Conservation (phyloP, 1,140 invertebrate species). For the Drosophila pseudoobscura region DNA sequence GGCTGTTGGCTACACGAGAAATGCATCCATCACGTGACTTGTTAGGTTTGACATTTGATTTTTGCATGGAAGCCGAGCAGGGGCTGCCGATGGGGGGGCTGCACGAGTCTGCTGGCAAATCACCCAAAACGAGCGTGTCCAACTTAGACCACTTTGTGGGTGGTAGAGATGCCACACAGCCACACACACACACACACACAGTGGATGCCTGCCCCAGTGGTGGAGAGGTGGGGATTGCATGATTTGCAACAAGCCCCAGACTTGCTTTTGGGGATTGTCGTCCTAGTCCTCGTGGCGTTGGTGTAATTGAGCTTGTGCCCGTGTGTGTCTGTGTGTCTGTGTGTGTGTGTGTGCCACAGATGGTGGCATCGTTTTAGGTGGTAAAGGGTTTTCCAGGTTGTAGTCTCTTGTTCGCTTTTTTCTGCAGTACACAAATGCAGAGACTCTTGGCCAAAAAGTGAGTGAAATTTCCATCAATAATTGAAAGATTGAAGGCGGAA, state of each 20-base stretch:
- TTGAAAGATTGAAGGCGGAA: no score
- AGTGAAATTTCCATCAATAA: no score
- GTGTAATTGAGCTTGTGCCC: conserved; percentile 35
- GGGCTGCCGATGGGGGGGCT: conserved; percentile 11
- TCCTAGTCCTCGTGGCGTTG: conserved; percentile 9
- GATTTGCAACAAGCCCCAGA: conserved; percentile 39
- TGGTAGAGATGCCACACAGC: no score
- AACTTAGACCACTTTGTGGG: conserved; percentile 19
- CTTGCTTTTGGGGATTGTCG: conserved; percentile 4
- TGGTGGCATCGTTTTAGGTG: conserved; percentile 8
- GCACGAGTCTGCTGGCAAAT: conserved; percentile 37
- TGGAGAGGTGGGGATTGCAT: conserved; percentile 14
- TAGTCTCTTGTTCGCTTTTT: no score
- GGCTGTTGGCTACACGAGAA: conserved; percentile 36
- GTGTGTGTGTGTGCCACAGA: conserved; percentile 18
- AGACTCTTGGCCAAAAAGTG: no score
- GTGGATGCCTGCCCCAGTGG: no score
- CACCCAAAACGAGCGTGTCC: conserved; percentile 52
- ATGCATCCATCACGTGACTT: conserved; percentile 57
- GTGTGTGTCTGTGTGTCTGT: no score
- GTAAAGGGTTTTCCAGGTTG: conserved; percentile 1
- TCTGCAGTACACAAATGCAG: no score
- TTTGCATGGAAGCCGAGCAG: conserved; percentile 34
- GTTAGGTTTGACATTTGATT: conserved; percentile 52
- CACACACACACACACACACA: no score